Conservation (phyloP, 2,888 invertebrate species). For the Tribolium freemani region DNA sequence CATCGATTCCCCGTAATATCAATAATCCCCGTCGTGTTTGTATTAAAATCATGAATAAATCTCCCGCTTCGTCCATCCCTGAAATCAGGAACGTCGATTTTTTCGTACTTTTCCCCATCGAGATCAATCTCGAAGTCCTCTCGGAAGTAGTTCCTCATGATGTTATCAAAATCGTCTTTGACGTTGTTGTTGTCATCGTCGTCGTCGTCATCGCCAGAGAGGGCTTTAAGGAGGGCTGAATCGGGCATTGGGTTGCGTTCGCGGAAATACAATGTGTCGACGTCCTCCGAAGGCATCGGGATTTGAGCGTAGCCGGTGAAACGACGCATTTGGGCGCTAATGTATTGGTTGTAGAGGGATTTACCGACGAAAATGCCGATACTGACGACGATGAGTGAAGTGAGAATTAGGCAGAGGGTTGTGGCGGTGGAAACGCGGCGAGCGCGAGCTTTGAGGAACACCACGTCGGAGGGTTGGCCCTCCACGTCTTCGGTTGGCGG, state of each 20-base stretch:
- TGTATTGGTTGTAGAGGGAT: constrained; percentile 82
- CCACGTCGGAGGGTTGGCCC: constrained; percentile 61
- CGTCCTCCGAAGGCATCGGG: constrained; percentile 63
- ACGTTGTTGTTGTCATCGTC: constrained; percentile 10
- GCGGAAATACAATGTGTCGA: constrained; percentile 17
- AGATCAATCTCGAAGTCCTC: constrained; percentile 87
- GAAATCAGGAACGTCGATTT: constrained; percentile 89
- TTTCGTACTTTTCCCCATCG: constrained; percentile 81
- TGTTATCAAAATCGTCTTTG: constrained; percentile 7
- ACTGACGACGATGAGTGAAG: constrained; percentile 79
- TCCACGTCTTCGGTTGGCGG: constrained; percentile 65
- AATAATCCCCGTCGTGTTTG: constrained; percentile 75
- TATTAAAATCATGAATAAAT: constrained; percentile 93
- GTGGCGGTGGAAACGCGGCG: constrained; percentile 74
- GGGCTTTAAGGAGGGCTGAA: constrained; percentile 3
- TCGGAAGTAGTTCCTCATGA: constrained; percentile 72
- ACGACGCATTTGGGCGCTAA: constrained; percentile 73
- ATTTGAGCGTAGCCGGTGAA: constrained; percentile 81
- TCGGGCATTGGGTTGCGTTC: constrained; percentile 34
- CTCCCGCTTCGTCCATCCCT: constrained; percentile 85
- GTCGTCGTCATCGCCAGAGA: constrained; percentile 40
- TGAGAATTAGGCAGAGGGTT: constrained; percentile 78
- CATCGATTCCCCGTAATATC: constrained; percentile 74
- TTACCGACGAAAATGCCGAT: constrained; percentile 81
- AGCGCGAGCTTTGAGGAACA: constrained; percentile 67